Evolutionary conservation across 23 tunicate genomes (phyloP), one percentile per base, ranked within the genome.

Genomic region (Aplidium turbinatum): DNA sequence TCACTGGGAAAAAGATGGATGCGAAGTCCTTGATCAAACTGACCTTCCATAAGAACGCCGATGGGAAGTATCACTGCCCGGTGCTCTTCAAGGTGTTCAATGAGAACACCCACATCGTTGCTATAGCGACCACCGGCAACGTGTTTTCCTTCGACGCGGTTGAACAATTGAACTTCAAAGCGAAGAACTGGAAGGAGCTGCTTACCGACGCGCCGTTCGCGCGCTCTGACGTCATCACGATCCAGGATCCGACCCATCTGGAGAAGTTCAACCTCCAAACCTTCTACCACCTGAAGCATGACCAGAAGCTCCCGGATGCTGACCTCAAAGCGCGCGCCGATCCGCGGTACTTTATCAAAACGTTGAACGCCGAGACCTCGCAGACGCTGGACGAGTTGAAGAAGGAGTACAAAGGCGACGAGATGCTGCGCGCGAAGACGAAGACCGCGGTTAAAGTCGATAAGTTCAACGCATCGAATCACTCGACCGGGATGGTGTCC

Each of bases 11-110:
- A 80, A 93, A 93, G 81, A 75, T 93, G 40, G 85, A 93, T 19
- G 88, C 85, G 9, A 73, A 73, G 47, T 65, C 81, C 11, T 54
- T 93, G 73, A 46, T 93, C 6, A 93, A 85, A 57, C 38, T 93
- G 4, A 93, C 76, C 9, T 93, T 85, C 47, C 93, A 85, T 64
- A 93, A 85, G 42, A 93, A 93, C 45, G 93, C 88, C 11, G 98
- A 93, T 63, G 93, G 81, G 36, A 93, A 93, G 65, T 93, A 93
- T 46, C 98, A 93, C 70, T 93, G 98, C 78, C 98, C 98, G 24
- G 98, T 93, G 39, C 72, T 93, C 66, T 93, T 85, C 64, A 85
- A 85, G 40, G 85, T 78, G 34, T 93, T 93, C 63, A 85, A 81
- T 57, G 88, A 85, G 42, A 93, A 86, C 85, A 70, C 85, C 33